A percentile compares a stretch with the other conserved stretches of the same genome.
Conservation (phyloP, 2,797 vertebrate species). For the Oreonectes daqikongensis region DNA sequence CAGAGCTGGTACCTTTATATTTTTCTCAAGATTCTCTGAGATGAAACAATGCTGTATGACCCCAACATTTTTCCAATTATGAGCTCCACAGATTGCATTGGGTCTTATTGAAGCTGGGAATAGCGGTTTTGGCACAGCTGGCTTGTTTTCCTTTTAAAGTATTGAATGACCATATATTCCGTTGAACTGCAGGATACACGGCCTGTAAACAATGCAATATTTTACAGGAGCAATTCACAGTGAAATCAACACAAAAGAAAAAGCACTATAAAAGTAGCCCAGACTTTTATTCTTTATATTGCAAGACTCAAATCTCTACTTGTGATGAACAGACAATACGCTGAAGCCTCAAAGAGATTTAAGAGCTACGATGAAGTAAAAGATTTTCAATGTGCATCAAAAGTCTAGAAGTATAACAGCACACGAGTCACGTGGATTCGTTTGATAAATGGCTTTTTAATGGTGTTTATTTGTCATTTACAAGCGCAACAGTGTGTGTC, state of each 20-base stretch:
- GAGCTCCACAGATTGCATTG: slow-evolving; percentile 29
- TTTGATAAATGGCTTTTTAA: not conserved
- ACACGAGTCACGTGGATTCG: no score
- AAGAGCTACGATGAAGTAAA: no score
- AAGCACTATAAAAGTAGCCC: no score
- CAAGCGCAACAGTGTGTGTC: not conserved
- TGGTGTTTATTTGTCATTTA: not conserved
- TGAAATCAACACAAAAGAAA: not conserved
- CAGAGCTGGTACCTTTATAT: not conserved
- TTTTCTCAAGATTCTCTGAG: not conserved
- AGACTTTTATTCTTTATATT: no score
- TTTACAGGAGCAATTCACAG: not conserved
- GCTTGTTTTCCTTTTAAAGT: slow-evolving; percentile 6
- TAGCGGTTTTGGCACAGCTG: not conserved
- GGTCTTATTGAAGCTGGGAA: slow-evolving; percentile 23
- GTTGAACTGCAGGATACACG: not conserved
- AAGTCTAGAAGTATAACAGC: no score
- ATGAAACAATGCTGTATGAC: not conserved
- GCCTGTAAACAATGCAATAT: not conserved
- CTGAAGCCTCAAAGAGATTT: no score
- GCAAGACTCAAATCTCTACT: no score
- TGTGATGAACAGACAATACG: no score
- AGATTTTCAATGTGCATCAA: no score
- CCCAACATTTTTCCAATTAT: slow-evolving; percentile 25
- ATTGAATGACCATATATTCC: slow-evolving; percentile 9